Base-by-base conservation (phyloP, 2,113 vertebrate genomes). In the Hoplias malabaricus region DNA sequence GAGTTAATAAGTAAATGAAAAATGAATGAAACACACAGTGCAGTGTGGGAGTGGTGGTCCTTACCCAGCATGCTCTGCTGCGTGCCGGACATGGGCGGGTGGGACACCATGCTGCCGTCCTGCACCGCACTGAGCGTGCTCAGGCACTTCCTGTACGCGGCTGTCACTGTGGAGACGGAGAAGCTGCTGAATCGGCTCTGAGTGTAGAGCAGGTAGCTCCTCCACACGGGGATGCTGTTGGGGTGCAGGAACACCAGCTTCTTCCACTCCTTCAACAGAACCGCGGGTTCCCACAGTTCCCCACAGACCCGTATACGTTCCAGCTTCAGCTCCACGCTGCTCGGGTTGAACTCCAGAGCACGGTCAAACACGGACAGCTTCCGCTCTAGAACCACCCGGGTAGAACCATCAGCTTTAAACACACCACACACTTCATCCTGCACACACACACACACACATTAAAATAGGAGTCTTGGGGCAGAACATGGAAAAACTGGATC, bases 181-280 rank as follows among this genome's bases (percentile, higher is more conserved):
- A 99, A 98, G 21, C 93, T 96, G 85, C 95, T 97, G 86, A 98
- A 98, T 86, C 98, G 95, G 81, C 96, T 96, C 90, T 98, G 96
- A 76, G 91, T 94, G 83, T 97, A 98, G 5, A 94, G 84, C 38
- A 99, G 93, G 81, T 98, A 98, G 67, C 94, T 92, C 79, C 88
- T 93, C 98, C 96, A 99, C 66, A 99, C 82, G 13, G 88, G 84
- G 0, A 94, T 87, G n/a, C 95, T 94, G 84, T 99, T 98, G 80
- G 98, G 96, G 69, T 98, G 96, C 4, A 99, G 80, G 61, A 99
- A 99, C 76, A 98, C 93, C 50, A 99, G 90, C 46, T 98, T 98
- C 90, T 96, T 96, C 98, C 97, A 99, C 79, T 98, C 97, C 65
- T 94, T 98, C 80, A 94, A 80, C 83, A 99, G 85, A 3, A 86